These are phyloP conservation scores for Panthera uncia DNA, from an alignment of 2,113 vertebrate genomes.

Conservation along the genomic window DNA sequence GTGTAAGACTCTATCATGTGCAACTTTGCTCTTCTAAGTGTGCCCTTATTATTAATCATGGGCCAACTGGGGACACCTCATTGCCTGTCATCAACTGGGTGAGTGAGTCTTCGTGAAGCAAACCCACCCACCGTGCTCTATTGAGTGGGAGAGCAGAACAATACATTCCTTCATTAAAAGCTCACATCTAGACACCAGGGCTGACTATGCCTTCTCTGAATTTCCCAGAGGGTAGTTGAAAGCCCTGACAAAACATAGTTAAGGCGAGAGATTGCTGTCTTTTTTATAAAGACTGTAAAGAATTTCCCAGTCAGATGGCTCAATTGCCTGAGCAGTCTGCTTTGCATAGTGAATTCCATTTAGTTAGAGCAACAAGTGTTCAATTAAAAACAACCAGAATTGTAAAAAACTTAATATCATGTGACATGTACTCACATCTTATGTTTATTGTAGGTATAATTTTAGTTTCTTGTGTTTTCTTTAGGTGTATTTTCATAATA, in stretches of 20 bases:
- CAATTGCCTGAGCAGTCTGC: slow-evolving; percentile 73
- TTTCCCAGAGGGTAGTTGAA: slow-evolving; percentile 27
- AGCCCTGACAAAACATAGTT: slow-evolving; percentile 57
- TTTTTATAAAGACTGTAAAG: slow-evolving; percentile 71
- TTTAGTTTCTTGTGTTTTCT: slow-evolving; percentile 68
- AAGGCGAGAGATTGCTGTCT: slow-evolving; percentile 56
- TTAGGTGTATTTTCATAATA: background rate
- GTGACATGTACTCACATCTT: slow-evolving; percentile 63
- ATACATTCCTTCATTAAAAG: slow-evolving; percentile 30
- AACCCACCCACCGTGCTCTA: background rate
- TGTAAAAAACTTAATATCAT: slow-evolving; percentile 67
- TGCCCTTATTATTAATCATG: background rate
- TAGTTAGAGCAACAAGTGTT: slow-evolving; percentile 69
- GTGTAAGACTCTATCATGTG: background rate
- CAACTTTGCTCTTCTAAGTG: slow-evolving; percentile 12
- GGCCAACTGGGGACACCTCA: background rate
- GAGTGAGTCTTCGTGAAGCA: background rate
- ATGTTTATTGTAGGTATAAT: slow-evolving; percentile 75
- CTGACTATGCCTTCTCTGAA: background rate
- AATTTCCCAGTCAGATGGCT: slow-evolving; percentile 77
- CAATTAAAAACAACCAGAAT: slow-evolving; percentile 78
- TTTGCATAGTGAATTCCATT: slow-evolving; percentile 68
- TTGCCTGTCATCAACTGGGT: background rate
- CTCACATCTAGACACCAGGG: background rate
- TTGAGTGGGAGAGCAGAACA: background rate